Evolutionary conservation across 1,140 invertebrate genomes (phyloP).

Genomic region (Anthonomus grandis): DNA sequence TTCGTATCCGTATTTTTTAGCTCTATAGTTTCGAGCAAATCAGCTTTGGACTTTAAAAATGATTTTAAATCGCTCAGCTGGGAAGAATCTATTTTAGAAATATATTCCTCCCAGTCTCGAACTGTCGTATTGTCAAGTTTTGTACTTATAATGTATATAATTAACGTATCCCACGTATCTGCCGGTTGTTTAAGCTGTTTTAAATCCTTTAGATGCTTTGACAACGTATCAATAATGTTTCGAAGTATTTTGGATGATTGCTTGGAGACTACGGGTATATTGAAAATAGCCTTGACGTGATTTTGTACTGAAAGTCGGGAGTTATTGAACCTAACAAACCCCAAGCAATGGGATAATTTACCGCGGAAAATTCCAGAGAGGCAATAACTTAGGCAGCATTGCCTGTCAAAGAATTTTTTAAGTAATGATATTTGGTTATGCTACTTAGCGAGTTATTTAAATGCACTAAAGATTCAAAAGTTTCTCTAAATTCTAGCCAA

Average conservation of each 20-base stretch:
- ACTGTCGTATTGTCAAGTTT: not conserved
- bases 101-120: not conserved
- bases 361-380: constrained; percentile 12
- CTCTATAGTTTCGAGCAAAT: not conserved
- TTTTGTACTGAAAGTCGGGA: constrained; percentile 5
- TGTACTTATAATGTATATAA: not conserved
- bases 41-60: not conserved
- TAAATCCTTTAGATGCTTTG: not conserved
- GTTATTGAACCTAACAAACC: constrained; percentile 17
- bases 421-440: constrained; percentile 24
- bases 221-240: not conserved
- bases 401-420: constrained; percentile 8
- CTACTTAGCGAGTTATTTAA: constrained; percentile 3
- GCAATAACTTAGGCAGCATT: constrained; percentile 15
- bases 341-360: constrained; percentile 19
- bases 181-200: not conserved
- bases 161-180: not conserved
- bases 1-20: too few species aligned
- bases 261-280: constrained; percentile 7
- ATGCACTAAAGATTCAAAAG: constrained; percentile 10
- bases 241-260: constrained; percentile 7
- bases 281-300: constrained; percentile 16
- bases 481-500: constrained; percentile 20
- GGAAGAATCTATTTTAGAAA: not conserved
- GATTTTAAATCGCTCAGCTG: not conserved